Percentiles rank a stretch among this genome's conserved stretches.
Conservation (phyloP, 2,888 invertebrate genomes). For the Stenchaetothrips biformis region DNA sequence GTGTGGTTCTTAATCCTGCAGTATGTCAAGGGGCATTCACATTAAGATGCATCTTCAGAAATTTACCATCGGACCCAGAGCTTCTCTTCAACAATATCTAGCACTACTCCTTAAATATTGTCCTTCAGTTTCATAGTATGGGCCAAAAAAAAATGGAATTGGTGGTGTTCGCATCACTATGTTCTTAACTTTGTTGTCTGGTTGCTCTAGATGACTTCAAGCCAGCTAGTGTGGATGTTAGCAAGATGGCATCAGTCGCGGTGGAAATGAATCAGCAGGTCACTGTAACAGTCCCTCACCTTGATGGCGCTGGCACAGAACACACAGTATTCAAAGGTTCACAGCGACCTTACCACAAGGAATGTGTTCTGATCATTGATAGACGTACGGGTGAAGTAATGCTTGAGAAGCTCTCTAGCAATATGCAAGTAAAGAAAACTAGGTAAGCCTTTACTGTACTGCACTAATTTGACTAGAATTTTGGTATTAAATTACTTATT, state of each 20-base stretch:
- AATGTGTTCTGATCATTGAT: slow-evolving; percentile 93
- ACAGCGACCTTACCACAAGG: slow-evolving; percentile 84
- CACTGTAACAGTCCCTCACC: slow-evolving; percentile 88
- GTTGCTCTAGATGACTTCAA: slow-evolving; percentile 86
- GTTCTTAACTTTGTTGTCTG: slow-evolving; percentile 16
- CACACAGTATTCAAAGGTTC: slow-evolving; percentile 94
- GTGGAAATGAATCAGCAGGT: slow-evolving; percentile 82
- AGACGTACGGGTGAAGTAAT: slow-evolving; percentile 88
- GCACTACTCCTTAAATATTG: slow-evolving; percentile 15
- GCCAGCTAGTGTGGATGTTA: slow-evolving; percentile 93
- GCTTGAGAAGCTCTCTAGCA: slow-evolving; percentile 83
- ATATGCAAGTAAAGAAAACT: slow-evolving; percentile 90
- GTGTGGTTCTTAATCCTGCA: not conserved
- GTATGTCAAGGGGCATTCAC: not conserved
- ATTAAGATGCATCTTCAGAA: not conserved
- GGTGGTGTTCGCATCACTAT: not conserved
- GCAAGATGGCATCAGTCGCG: slow-evolving; percentile 85
- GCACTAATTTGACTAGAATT: not conserved
- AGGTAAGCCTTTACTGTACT: slow-evolving; percentile 50
- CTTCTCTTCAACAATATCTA: not conserved
- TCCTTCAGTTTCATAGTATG: slow-evolving; percentile 21
- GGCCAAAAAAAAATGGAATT: not conserved
- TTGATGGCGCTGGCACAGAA: slow-evolving; percentile 84
- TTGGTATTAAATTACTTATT: not conserved
- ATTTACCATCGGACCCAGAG: not conserved